Base-by-base conservation (phyloP, 2,797 vertebrate species). In the Acipenser ruthenus region DNA sequence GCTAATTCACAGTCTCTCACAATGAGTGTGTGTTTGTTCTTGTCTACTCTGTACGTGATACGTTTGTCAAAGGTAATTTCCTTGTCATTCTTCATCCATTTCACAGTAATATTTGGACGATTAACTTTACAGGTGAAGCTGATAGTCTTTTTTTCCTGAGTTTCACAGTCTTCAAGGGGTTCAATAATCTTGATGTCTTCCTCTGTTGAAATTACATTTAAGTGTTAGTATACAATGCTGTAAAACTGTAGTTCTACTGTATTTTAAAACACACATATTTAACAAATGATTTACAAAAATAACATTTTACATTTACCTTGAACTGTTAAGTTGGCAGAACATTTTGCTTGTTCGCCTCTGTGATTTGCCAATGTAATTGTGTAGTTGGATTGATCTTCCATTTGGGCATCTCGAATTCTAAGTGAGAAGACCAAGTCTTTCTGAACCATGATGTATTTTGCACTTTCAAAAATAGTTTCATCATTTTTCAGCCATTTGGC, bases 51-150 rank as follows among this genome's bases (percentile, higher is more conserved):
- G 80, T 97, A 99, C 47, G 91, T 74, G 23, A 97, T 1, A 12
- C 89, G 93, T 65, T 91, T 97, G 85, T 71, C 88, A 59, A 97
- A 82, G 7, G 75, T 48, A 58, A 99, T 85, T 80, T 98, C 96
- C 80, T 94, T 85, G 6, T 94, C 94, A 37, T 83, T 93, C 84
- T 90, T 97, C 76, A 92, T 91, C 96, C 96, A 99, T 67, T 90
- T 93, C 63, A 99, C 81, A 0, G 86, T 98, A 65, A 89, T 93
- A 8, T 94, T 94, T 65, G 83, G 89, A 74, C 90, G 86, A 84
- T 98, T 99, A 66, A 97, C 95, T 83, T 98, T 99, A 74, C 96
- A 98, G 77, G 91, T 93, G 88, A 99, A 99, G 62, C 88, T 94
- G 71, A 94, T 86, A 0, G 92, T 90, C 72, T 92, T 98, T 85